phyloP scores from a whole-genome alignment of 2,113 vertebrate species.

The Dolichotis patagonum region DNA sequence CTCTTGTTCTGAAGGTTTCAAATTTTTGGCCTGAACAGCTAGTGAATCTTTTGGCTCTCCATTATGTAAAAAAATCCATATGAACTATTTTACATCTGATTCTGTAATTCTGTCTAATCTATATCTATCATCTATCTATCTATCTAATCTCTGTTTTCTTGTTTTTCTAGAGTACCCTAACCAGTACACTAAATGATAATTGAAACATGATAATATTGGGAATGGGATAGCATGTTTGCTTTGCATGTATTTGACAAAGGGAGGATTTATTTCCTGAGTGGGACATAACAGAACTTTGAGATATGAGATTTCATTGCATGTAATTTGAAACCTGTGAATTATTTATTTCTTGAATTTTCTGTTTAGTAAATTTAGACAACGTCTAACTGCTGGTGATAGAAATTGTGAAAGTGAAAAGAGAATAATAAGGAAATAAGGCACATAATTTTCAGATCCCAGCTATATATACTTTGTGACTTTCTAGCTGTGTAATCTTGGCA shows the following conservation, averaged over 20 bases:
- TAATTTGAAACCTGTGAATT: not conserved
- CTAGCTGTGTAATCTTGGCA: not conserved
- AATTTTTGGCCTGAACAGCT: not conserved
- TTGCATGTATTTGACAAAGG: not conserved
- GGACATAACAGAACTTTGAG: not conserved
- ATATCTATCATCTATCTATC: not conserved
- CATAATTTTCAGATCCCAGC: not conserved
- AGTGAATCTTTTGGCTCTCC: not conserved
- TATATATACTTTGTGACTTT: not conserved
- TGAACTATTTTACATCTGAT: not conserved
- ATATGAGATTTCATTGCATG: not conserved
- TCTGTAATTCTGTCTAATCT: not conserved
- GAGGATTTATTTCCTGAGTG: not conserved
- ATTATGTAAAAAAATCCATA: not conserved
- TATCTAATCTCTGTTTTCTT: not conserved
- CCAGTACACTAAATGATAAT: no score
- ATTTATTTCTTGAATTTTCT: not conserved
- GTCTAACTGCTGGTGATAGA: not conserved
- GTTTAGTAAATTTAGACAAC: not conserved
- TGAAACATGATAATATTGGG: not conserved
- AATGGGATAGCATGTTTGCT: no score
- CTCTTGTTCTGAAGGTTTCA: not conserved
- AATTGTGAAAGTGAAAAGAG: not conserved
- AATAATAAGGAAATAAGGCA: not conserved
- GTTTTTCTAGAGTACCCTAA: not conserved